Evolutionary conservation across 2,113 vertebrate genomes (phyloP).

Genomic region (Apaloderma vittatum): DNA sequence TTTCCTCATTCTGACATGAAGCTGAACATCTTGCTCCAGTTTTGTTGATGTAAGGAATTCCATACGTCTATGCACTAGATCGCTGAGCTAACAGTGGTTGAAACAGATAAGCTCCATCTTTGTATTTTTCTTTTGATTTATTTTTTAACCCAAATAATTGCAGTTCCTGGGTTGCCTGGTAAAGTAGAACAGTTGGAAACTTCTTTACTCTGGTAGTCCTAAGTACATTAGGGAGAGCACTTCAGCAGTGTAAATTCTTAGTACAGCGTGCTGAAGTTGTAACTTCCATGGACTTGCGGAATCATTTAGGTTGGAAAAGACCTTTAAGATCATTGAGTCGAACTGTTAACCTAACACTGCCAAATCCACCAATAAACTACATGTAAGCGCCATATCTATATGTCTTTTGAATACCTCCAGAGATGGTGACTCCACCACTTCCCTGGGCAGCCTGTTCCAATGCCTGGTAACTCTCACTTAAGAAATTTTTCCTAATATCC

Average conservation of each 20-base stretch:
- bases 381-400: not conserved
- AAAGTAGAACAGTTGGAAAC: not conserved
- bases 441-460: not conserved
- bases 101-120: not conserved
- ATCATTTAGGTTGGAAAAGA: not conserved
- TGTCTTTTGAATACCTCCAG: not conserved
- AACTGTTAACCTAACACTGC: not conserved
- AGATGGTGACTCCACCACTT: not conserved
- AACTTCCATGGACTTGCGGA: not conserved
- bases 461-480: not conserved
- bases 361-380: not conserved
- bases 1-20: not conserved
- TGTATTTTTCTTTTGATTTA: not conserved
- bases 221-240: not conserved
- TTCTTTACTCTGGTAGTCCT: not conserved
- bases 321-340: not conserved
- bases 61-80: not conserved
- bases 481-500: not conserved
- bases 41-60: not conserved
- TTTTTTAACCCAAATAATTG: not conserved
- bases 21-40: not conserved
- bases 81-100: not conserved
- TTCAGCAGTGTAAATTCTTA: not conserved
- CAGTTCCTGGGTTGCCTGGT: not conserved
- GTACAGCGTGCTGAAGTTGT: not conserved